Evolutionary conservation across 2,797 vertebrate species (phyloP), one percentile per base, ranked within the genome.

Genomic region (Luscinia megarhynchos): DNA sequence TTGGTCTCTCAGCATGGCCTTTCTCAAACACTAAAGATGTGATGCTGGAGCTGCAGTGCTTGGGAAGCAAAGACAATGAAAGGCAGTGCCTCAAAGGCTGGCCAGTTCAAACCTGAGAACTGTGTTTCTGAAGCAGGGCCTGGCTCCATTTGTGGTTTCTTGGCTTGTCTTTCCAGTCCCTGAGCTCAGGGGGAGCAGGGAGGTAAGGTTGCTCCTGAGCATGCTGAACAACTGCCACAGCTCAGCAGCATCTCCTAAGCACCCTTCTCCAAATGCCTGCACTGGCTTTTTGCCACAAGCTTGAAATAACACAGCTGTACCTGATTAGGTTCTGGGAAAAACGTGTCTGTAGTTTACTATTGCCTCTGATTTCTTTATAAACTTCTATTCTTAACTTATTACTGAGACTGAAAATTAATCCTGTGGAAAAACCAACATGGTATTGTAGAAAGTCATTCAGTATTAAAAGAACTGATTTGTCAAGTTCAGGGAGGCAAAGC

Each of bases 381-480:
- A 92, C 58, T 83, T 57, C 68, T 67, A 6, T 29, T 29, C 69
- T 46, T 73, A 46, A 76, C 34, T 68, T 84, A 57, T 38, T 79
- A 53, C 30, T 0, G 0, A 62, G 34, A 10, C 67, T 91, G 68
- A 70, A 83, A 91, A 77, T 55, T 53, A 92, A 76, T 77, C 50
- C 76, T 91, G 58, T 72, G 82, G 70, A 85, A 83, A 91, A 78
- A 74, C 30, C 53, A 58, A 54, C 27, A 36, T 1, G 1, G 38
- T 77, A 75, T 78, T 92, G 87, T 95, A 83, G 46, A 72, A 95
- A 95, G 40, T 40, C n/a, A 89, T 54, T 89, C 64, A 34, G 27
- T 87, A 72, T 74, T 93, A 50, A 74, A 95, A 79, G 29, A 87
- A 87, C 19, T 2, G 1, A 82, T 92, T 89, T 93, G 61, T 96